Conservation (phyloP, 1,140 invertebrate species). For the Holcopasites calliopsidis region DNA sequence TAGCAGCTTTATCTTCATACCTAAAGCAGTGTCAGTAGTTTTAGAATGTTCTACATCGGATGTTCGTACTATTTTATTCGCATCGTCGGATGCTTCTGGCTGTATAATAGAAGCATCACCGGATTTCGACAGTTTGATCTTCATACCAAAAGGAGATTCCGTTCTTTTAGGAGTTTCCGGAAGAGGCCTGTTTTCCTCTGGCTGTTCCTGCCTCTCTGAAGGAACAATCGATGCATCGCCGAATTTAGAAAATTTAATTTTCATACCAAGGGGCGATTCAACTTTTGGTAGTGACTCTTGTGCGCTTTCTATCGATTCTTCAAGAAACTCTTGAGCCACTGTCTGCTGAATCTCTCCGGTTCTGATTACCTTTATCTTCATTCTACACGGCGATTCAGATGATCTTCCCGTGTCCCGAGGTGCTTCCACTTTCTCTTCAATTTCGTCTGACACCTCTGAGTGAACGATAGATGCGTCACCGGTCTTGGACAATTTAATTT, state of each 20-base stretch:
- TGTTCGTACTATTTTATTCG: constrained; percentile 17
- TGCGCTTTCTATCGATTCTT: constrained; percentile 12
- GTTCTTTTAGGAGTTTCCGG: constrained; percentile 56
- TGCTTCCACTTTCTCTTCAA: constrained; percentile 45
- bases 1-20: constrained; percentile 72
- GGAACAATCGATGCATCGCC: constrained; percentile 46
- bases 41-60: constrained; percentile 45
- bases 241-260: constrained; percentile 56
- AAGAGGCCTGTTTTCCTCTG: constrained; percentile 50
- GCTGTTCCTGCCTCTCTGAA: constrained; percentile 42
- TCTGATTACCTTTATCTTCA: constrained; percentile 49
- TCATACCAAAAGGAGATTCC: constrained; percentile 75
- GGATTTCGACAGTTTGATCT: constrained; percentile 73
- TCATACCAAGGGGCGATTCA: constrained; percentile 48
- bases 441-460: constrained; percentile 54
- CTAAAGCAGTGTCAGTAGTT: constrained; percentile 56
- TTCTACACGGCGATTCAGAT: not conserved
- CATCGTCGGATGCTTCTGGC: constrained; percentile 53
- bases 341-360: not conserved
- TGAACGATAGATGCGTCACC: constrained; percentile 67
- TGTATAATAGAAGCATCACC: constrained; percentile 73
- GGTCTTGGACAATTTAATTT: constrained; percentile 65
- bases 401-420: constrained; percentile 23
- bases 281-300: constrained; percentile 8
- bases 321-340: not conserved